These are phyloP conservation scores for Synanthedon vespiformis DNA, from an alignment of 2,888 invertebrate species.

Conservation along the genomic window DNA sequence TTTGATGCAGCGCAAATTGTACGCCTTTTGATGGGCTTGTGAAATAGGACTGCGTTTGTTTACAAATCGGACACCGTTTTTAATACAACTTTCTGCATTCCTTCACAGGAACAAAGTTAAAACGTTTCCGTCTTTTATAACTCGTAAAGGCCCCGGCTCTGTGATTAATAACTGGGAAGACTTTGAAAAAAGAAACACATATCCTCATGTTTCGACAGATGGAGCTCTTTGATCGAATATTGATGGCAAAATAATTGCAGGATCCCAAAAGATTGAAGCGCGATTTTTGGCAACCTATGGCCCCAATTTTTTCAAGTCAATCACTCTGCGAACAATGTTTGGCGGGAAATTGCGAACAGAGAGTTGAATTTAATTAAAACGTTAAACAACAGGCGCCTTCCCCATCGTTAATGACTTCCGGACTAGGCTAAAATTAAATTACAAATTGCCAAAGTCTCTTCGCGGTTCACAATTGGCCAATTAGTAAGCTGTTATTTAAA, in stretches of 20 bases:
- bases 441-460: not conserved
- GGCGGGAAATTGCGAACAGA: not conserved
- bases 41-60: conserved; percentile 10
- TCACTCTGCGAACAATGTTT: conserved; percentile 9
- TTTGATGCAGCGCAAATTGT: conserved; percentile 2
- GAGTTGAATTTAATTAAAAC: not conserved
- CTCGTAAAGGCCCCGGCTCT: not conserved
- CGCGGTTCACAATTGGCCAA: not conserved
- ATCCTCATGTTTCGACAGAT: conserved; percentile 11
- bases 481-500: not conserved
- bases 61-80: not conserved
- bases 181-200: not conserved
- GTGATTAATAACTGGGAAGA: conserved; percentile 10
- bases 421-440: conserved; percentile 5
- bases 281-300: conserved; percentile 24
- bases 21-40: conserved; percentile 3
- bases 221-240: conserved; percentile 35
- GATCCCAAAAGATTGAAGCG: conserved; percentile 17
- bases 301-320: conserved; percentile 31
- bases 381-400: not conserved
- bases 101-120: not conserved
- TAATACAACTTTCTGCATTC: not conserved
- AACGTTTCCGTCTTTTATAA: not conserved
- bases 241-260: conserved; percentile 44
- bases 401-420: conserved; percentile 6